These are phyloP conservation scores for Dreissena polymorpha DNA, from an alignment of 1,140 invertebrate genomes.

Conservation along the genomic window DNA sequence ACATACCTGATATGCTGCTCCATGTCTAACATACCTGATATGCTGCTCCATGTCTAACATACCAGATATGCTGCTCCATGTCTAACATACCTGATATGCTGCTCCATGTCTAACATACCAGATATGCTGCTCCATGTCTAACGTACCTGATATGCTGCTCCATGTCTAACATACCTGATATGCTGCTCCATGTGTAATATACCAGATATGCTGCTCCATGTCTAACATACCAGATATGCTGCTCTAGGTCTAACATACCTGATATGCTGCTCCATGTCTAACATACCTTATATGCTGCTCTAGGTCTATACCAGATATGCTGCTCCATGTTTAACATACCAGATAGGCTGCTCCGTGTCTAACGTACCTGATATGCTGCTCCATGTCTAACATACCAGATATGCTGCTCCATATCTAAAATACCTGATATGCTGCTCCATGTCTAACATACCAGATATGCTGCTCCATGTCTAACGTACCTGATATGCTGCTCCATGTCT, in stretches of 20 bases:
- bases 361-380: not conserved
- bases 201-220: constrained; percentile 34
- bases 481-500: constrained; percentile 33
- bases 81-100: constrained; percentile 14
- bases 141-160: constrained; percentile 31
- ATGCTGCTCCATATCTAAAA: constrained; percentile 44
- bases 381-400: not conserved
- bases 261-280: constrained; percentile 33
- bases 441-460: not conserved
- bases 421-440: too few relatives aligned
- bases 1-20: not conserved
- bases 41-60: constrained; percentile 24
- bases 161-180: not conserved
- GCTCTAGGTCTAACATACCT: not conserved
- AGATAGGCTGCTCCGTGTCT: constrained; percentile 25
- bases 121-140: not conserved
- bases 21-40: not conserved
- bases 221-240: not conserved
- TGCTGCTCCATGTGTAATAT: not conserved
- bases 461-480: not conserved
- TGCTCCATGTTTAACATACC: not conserved
- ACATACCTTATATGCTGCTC: too few relatives aligned
- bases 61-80: not conserved
- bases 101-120: constrained; percentile 1
- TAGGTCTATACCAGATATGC: not conserved